Evolutionary conservation across 2,888 invertebrate genomes (phyloP), one percentile per base, ranked within the genome.

Genomic region (Mesorhabditis spiculigera): DNA sequence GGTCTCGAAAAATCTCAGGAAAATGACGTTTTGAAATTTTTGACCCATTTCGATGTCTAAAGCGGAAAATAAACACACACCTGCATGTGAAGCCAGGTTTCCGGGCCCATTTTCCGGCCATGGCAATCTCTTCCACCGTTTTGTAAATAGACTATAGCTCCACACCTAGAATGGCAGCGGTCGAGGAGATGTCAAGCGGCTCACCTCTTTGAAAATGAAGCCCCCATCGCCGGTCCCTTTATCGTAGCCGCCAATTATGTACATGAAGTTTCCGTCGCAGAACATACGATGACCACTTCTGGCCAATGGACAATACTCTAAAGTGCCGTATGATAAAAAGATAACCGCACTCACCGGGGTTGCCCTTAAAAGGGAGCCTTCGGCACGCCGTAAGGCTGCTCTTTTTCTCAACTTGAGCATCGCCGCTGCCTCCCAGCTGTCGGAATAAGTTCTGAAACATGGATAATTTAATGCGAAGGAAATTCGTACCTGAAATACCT

Each of bases 241-340:
- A 41, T 70, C 72, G 45, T 76, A 83, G 10, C 83, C 83, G 5
- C 83, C 83, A 45, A 83, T 68, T 5, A 80, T 66, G 66, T 82
- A 83, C n/a, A 83, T 62, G 69, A 75, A 81, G 64, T 83, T 81
- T 45, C 73, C 70, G 43, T 78, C 78, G 6, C 73, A 71, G 69
- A 81, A 83, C 8, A 78, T 74, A 5, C 83, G 72, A 65, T 83
- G 83, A 4, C 83, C 83, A 43, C 80, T 80, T 28, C 83, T 73
- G 43, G 73, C 65, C 10, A 16, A 5, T 5, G 81, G 81, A 65
- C 28, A 28, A 28, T 28, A 28, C 28, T 28, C 28, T 28, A 28
- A 28, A 28, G 28, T 28, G 28, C 28, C 28, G 28, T 28, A 28
- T 28, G 28, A 28, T 28, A 28, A 28, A 28, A 28, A 28, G 28